Percentiles rank a stretch among this genome's conserved stretches.
Conservation (phyloP, 1,140 invertebrate genomes). For the Drosophila busckii region DNA sequence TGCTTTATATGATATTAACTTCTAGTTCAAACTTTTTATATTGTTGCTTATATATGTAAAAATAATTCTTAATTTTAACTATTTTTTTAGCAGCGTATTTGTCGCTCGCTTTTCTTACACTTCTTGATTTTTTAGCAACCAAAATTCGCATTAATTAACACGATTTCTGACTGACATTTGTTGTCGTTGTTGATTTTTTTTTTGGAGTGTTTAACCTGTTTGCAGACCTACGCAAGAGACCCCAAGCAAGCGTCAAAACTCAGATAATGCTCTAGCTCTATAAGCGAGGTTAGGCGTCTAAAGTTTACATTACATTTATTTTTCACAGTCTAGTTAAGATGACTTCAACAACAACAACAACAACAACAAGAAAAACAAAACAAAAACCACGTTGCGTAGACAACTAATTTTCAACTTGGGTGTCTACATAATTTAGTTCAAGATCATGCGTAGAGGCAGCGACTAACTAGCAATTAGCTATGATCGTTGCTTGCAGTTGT, state of each 20-base stretch:
- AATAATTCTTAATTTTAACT: too few species aligned
- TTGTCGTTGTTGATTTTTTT: conserved; percentile 19
- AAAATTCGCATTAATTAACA: conserved; percentile 45
- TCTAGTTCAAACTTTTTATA: too few species aligned
- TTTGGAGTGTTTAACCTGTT: conserved; percentile 43
- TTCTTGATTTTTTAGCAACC: too few species aligned
- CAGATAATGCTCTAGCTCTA: conserved; percentile 17
- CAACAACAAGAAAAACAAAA: conserved; percentile 13
- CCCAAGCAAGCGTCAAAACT: not conserved
- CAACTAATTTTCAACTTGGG: conserved; percentile 17
- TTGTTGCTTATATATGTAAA: too few species aligned
- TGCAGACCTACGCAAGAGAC: conserved; percentile 46
- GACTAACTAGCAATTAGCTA: conserved; percentile 5
- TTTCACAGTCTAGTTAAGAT: conserved; percentile 69
- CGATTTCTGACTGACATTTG: too few species aligned
- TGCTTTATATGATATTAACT: too few species aligned
- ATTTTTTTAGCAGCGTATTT: too few species aligned
- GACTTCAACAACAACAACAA: conserved; percentile 19
- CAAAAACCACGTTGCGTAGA: conserved; percentile 24
- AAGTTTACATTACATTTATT: conserved; percentile 59
- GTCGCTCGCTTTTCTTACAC: too few species aligned
- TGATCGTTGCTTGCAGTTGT: conserved; percentile 9
- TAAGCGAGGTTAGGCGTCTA: conserved; percentile 44
- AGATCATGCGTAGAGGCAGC: conserved; percentile 45
- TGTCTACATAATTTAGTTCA: conserved; percentile 44